Base-by-base conservation (phyloP, 2,113 vertebrate genomes). In the Scopus umbretta region DNA sequence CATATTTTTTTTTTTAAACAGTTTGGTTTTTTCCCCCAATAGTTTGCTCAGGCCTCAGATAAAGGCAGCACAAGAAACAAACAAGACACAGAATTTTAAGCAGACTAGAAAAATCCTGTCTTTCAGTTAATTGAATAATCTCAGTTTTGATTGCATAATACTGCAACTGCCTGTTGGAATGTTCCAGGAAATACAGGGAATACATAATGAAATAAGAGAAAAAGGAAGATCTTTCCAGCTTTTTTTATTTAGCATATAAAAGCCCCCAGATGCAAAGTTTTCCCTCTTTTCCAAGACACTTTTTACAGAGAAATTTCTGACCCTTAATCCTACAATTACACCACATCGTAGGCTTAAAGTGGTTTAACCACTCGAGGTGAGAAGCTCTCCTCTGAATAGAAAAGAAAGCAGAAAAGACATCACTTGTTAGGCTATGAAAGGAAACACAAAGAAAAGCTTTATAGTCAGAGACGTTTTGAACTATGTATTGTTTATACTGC, bases 41-140 rank as follows among this genome's bases (percentile, higher is more conserved):
- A 47, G 38, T 86, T 90, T 17, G 53, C 92, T 96, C 62, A 80
- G 38, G 52, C 40, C 22, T 91, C 76, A 91, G 80, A 88, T 75
- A 88, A 95, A 92, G 49, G 56, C 76, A 91, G 84, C 15, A 95
- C 72, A 86, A 86, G 47, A 87, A 94, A 86, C 59, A 96, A 89
- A 68, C 6, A 56, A 67, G 40, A 62, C 73, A 68, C 68, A 94
- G 92, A 96, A 96, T 97, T 92, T 94, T 89, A 97, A 95, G 70
- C 70, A 94, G 88, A 40, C 88, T 73, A 61, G 76, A 81, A 92
- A 97, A 96, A 92, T 56, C 53, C 53, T 36, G 56, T 66, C 34
- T 78, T 61, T 82, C n/a, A 19, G 27, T 65, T 87, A 81, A 65
- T 14, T 94, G 65, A 0, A 0, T 68, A 68, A 91, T 91, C 62